Conservation (phyloP, 2,797 vertebrate species). For the Numenius phaeopus region DNA sequence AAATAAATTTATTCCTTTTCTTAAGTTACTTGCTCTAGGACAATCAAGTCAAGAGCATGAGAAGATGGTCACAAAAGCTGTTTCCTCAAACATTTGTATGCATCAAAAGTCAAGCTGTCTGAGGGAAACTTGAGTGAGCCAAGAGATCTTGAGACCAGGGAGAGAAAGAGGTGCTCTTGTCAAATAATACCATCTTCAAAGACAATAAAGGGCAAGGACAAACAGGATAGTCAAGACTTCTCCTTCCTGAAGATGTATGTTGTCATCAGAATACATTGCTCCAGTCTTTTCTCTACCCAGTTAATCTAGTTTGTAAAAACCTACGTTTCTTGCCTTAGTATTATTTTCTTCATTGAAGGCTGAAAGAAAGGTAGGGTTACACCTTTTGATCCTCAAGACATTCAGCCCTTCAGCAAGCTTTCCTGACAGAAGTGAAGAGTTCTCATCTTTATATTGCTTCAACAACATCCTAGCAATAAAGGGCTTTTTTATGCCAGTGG, state of each 20-base stretch:
- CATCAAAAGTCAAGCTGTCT: neutral
- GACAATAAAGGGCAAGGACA: neutral
- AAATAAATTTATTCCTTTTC: neutral
- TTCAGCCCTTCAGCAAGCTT: constrained; percentile 1
- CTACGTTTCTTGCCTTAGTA: neutral
- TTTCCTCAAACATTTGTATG: neutral
- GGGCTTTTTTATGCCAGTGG: neutral
- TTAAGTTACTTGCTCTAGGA: neutral
- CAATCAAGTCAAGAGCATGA: neutral
- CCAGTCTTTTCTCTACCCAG: neutral
- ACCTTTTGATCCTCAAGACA: constrained; percentile 18
- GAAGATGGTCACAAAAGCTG: neutral
- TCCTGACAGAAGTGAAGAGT: neutral
- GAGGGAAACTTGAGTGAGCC: neutral
- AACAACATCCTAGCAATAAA: neutral
- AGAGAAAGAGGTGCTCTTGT: neutral
- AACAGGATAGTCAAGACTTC: neutral
- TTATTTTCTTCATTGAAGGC: neutral
- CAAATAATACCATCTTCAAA: neutral
- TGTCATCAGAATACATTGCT: neutral
- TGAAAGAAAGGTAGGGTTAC: neutral
- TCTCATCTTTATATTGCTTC: constrained; percentile 7
- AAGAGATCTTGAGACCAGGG: neutral
- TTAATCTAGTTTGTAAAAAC: neutral
- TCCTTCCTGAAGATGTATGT: neutral